Evolutionary conservation across 37 sponge, comb jelly and placozoan genomes (phyloP).

Genomic region (Oscarella lobularis): DNA sequence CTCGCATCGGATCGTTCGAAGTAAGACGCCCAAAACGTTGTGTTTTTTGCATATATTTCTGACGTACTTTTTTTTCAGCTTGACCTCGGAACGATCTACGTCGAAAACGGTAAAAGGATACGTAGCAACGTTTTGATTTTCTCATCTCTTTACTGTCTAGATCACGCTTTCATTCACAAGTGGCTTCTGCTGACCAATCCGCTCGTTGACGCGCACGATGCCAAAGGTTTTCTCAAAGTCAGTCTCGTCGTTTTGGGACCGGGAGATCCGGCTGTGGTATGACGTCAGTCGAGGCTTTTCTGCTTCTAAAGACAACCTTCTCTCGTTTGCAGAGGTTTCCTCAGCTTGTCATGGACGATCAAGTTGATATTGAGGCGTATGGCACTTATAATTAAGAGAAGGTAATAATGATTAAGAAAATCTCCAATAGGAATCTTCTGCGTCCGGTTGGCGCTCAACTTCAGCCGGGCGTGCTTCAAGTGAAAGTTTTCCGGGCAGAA

Average conservation of each 20-base stretch:
- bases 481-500: slow-evolving; percentile 74
- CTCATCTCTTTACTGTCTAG: slow-evolving; percentile 4
- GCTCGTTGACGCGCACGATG: slow-evolving; percentile 59
- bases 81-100: slow-evolving; percentile 88
- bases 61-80: slow-evolving; percentile 13
- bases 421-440: slow-evolving; percentile 63
- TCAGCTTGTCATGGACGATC: slow-evolving; percentile 44
- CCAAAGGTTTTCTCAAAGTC: slow-evolving; percentile 93
- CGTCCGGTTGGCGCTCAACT: slow-evolving; percentile 89
- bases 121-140: too few species aligned
- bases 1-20: slow-evolving; percentile 93
- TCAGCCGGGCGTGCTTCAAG: slow-evolving; percentile 59
- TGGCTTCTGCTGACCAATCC: slow-evolving; percentile 94
- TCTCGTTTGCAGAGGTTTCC: slow-evolving; percentile 28
- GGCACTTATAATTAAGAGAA: slow-evolving; percentile 1
- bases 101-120: slow-evolving; percentile 42
- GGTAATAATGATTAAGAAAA: not conserved
- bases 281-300: not conserved
- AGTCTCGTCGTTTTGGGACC: slow-evolving; percentile 87
- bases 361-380: slow-evolving; percentile 87
- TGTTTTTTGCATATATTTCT: not conserved
- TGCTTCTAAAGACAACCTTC: not conserved
- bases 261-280: slow-evolving; percentile 77
- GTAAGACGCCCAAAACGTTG: not conserved
- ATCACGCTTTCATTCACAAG: slow-evolving; percentile 87